Evolutionary conservation across 53 echinoderm and acorn worm species (phyloP), one percentile per base, ranked within the genome.

Genomic region (Echinarachnius parma): DNA sequence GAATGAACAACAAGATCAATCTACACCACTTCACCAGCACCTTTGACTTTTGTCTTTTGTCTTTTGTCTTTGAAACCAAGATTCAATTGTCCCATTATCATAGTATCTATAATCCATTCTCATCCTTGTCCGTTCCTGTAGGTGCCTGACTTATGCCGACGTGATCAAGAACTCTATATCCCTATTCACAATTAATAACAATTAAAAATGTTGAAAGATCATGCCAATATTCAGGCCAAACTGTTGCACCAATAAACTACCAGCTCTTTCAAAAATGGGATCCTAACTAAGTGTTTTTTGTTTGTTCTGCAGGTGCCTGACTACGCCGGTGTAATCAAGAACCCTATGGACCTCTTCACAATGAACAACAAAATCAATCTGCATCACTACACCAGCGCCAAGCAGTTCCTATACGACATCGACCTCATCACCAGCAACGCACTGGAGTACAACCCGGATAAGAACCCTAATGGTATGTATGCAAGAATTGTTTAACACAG

Each of bases 281-380:
- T n/a, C n/a, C n/a, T n/a, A n/a, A n/a, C n/a, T n/a, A n/a, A n/a
- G n/a, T n/a, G n/a, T n/a, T n/a, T n/a, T n/a, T n/a, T n/a, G n/a
- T n/a, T n/a, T n/a, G n/a, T n/a, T n/a, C n/a, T 53, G 18, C 27
- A 95, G 90, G 90, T 95, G 14, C 91, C 91, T 28, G 98, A 96
- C 64, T 96, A 91, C 60, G 64, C 39, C 4, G 80, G 62, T 4
- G 98, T 96, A 15, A 85, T 96, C 39, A 91, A 84, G 83, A 85
- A 59, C 13, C 91, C 91, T 0, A 96, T 96, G 98, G 98, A 96
- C 45, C 69, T 96, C 10, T 85, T 88, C 4, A 88, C 98, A 8
- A 96, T 96, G 91, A 88, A 92, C 83, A 91, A 87, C 31, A 96
- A 96, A 86, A 88, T 96, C 55, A 90, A 95, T 56, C 79, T 88